Conservation (phyloP, 2,113 vertebrate genomes). For the Salvelinus alpinus region DNA sequence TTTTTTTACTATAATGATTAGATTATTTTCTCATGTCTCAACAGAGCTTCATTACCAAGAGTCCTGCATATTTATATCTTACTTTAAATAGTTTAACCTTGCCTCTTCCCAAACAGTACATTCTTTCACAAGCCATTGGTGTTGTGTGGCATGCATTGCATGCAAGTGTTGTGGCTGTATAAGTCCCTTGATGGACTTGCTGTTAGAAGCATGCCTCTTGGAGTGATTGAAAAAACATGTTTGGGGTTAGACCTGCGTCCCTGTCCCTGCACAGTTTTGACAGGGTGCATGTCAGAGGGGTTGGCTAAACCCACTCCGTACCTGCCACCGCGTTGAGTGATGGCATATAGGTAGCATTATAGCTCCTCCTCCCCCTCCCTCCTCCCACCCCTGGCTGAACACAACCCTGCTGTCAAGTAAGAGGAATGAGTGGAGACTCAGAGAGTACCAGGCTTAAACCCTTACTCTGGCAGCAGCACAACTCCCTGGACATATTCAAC, state of each 20-base stretch:
- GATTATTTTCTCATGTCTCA: too few relatives aligned
- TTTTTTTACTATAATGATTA: too few relatives aligned
- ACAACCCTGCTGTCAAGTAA: constrained; percentile 32
- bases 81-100: background rate
- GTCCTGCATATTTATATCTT: background rate
- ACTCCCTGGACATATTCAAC: constrained; percentile 25
- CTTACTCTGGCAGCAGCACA: constrained; percentile 11
- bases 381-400: constrained; percentile 24
- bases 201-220: constrained; percentile 42
- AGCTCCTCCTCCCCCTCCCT: background rate
- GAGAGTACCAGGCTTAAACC: constrained; percentile 3
- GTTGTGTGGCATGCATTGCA: too few relatives aligned
- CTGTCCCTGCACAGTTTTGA: too few relatives aligned
- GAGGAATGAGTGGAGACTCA: constrained; percentile 33
- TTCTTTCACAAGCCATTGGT: background rate
- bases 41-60: too few relatives aligned
- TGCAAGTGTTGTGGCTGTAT: constrained; percentile 14
- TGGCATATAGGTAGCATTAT: constrained; percentile 23
- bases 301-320: constrained; percentile 13
- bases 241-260: constrained; percentile 46
- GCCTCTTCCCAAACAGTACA: background rate
- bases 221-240: constrained; percentile 66
- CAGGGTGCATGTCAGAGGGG: too few relatives aligned
- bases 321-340: constrained; percentile 26
- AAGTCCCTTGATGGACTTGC: constrained; percentile 38